phyloP scores from a whole-genome alignment of 2,888 invertebrate genomes.

The Synanthedon formicaeformis region DNA sequence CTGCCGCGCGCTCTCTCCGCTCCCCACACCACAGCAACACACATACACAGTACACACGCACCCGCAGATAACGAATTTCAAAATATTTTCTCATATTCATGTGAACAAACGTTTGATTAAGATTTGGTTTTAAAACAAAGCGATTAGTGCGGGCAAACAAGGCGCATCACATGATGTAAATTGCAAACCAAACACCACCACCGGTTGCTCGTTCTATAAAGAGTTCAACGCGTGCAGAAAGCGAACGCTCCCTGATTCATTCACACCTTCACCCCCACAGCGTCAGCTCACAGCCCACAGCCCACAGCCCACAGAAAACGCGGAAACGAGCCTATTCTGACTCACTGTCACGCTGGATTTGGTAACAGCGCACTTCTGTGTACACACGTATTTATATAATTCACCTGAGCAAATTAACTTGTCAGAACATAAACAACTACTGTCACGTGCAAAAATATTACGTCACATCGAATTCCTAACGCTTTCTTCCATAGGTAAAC shows the following conservation, averaged over 20 bases:
- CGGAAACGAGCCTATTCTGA: no score
- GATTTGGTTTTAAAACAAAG: neutral
- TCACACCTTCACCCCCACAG: neutral
- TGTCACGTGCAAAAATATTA: no score
- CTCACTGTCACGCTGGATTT: neutral
- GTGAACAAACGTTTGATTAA: neutral
- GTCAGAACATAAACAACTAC: no score
- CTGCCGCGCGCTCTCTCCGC: conserved; percentile 13
- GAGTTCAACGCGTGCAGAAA: neutral
- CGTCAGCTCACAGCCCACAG: neutral
- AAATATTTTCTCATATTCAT: neutral
- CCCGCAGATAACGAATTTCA: neutral
- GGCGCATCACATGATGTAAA: neutral
- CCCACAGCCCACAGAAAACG: no score
- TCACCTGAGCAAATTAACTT: no score
- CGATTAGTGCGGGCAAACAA: neutral
- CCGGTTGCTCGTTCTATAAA: neutral
- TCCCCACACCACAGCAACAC: no score
- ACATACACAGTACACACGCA: neutral
- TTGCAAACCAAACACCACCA: neutral
- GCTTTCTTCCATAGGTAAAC: no score
- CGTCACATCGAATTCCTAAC: no score
- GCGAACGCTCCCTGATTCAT: neutral
- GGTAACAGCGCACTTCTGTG: neutral
- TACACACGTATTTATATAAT: neutral